Base-by-base conservation (phyloP, 2,888 invertebrate species). In the Polyommatus icarus region DNA sequence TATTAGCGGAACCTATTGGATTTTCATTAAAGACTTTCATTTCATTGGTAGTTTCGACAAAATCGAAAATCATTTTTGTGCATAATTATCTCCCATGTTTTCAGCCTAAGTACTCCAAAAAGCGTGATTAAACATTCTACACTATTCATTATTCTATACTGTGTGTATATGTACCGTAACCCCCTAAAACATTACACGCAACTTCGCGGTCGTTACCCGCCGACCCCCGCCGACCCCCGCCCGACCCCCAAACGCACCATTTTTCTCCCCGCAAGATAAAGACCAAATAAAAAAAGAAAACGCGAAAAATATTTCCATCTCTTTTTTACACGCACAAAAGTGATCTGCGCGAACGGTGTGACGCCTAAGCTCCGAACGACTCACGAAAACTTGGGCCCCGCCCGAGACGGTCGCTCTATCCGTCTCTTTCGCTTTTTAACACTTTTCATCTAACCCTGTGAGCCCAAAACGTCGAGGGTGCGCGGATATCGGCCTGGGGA, bases 241-340 rank as follows among this genome's bases (percentile, higher is more conserved):
- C 84, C 85, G 86, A 81, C 81, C 87, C 87, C 89, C 87, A 82
- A 86, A 91, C 92, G 91, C 93, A 92, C 88, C 87, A 90, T 91
- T 93, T 93, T 92, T 91, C 92, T 88, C 89, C 92, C 89, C 87
- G 84, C 90, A 93, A 93, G 93, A 92, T 92, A 93, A 94, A 93
- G 93, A 93, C 93, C 92, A 88, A 91, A 92, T 91, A 93, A 93
- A 94, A 94, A 94, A 94, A 91, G 91, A 93, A 93, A 93, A 92
- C 91, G 92, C 83, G 91, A 92, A 94, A 93, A 93, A 93, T 89
- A 91, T 85, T 85, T 86, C 88, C 81, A 86, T 93, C 94, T 84
- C 90, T 83, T 85, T 93, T 87, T 81, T 77, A 78, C 91, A 79
- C 81, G 81, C 77, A 81, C 79, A 80, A 81, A 81, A 76, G 76